Evolutionary conservation across 2,797 vertebrate species (phyloP), one percentile per base, ranked within the genome.

Genomic region (Poeciliopsis presidionis): DNA sequence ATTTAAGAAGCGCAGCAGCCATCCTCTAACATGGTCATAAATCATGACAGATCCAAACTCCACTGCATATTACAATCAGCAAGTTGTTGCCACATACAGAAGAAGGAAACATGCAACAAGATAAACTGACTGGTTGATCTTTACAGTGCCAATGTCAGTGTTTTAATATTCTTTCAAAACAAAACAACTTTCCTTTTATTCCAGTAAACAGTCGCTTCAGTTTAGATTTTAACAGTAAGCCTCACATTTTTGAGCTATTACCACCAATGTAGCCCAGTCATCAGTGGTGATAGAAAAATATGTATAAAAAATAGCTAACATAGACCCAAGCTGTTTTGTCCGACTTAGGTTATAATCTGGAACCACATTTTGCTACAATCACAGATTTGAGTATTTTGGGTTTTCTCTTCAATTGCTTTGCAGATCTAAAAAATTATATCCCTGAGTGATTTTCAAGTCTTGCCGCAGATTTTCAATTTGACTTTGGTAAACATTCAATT

Each of bases 31-130:
- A 46, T 59, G 9, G 75, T 53, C 46, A 61, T 46, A 53, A 14
- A 81, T 79, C 76, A n/a, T 84, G 75, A 82, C 78, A 79, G 49
- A 69, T 75, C 39, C 74, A 80, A 78, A 73, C 69, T 51, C 13
- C 9, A 41, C 41, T 55, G 70, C 45, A 9, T 47, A 55, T 53
- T 73, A 25, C 51, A 55, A 57, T 72, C 11, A 16, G 0, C 73
- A 39, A 74, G 69, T 30, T 25, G 71, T 16, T 76, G 76, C 36
- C 69, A n/a, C 63, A 69, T 83, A 74, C 33, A 51, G 73, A 81
- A 67, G 57, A 61, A 43, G 16, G 67, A 49, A 78, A 67, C 28
- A 76, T 53, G 1, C 69, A 43, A 71, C 1, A 36, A 80, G 20
- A 71, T 46, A 55, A 28, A 36, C 43, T 2, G 51, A 47, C 5